Base-by-base conservation (phyloP, 2,113 vertebrate genomes). In the Pterocles gutturalis region DNA sequence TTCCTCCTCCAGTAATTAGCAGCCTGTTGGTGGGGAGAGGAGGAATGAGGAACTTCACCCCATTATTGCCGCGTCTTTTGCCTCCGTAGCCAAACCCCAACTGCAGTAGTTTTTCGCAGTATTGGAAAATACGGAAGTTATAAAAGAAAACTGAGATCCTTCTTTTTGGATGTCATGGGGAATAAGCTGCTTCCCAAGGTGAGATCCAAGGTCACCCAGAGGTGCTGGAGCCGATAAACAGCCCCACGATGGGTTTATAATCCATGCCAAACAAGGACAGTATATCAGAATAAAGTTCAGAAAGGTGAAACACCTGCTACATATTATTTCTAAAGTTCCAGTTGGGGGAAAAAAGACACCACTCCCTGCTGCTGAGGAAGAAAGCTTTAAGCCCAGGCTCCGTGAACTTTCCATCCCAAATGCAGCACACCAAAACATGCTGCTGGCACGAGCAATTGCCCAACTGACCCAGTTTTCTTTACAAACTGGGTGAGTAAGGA, bases 381-480 rank as follows among this genome's bases (percentile, higher is more conserved):
- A 19, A 81, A 53, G 25, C 0, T 0, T 67, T n/a, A 55, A 84
- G n/a, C 19, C 36, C 51, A 41, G 26, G 41, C 81, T 69, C 60
- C 2, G 0, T 0, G 13, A 87, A 43, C 54, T 31, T 16, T 29
- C 49, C 41, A 38, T 31, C 53, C 75, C 77, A n/a, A 73, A 36
- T 0, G 0, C 51, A 21, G 57, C 77, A 11, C 73, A 69, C 19
- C 1, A 0, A 17, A 61, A 73, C 69, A 11, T 5, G 1, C 45
- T 2, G 48, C 85, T 17, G 43, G 17, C 67, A 4, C 0, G 0
- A 89, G 65, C 64, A 0, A 0, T 2, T 82, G 96, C 4, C 93
- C 94, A 20, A 96, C 94, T 97, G 89, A 97, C 96, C 93, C 83
- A 89, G 7, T 89, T 95, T 73, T 38, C 7, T 36, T 36, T 55